Base-by-base conservation (phyloP, 2,113 vertebrate species). In the Tonatia bakeri region DNA sequence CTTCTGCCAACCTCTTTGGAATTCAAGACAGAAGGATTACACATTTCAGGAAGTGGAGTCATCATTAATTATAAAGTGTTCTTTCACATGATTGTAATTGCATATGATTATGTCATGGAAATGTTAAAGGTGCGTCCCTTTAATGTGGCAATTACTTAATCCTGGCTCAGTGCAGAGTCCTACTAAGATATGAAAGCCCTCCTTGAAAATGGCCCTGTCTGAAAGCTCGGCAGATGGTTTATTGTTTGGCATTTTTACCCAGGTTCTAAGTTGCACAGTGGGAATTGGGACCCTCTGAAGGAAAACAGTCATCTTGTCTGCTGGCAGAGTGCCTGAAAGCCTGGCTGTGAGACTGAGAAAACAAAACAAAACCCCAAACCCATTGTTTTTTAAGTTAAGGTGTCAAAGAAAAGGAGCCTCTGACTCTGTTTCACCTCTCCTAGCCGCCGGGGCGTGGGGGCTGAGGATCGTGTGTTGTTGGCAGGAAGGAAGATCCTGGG, bases 11-110 rank as follows among this genome's bases (percentile, higher is more conserved):
- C 90, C 73, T 72, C 94, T 94, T 96, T 95, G 95, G 93, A 95
- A 96, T 86, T 54, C 82, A 67, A 65, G 91, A 89, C 92, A 86
- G 67, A 82, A 94, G 96, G 95, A 95, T 95, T 88, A 93, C 67
- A 96, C 77, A 43, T 93, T 94, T 79, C 94, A 96, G 97, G 94
- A 96, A 97, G 90, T 76, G 73, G 92, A 79, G 69, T 86, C 93
- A 50, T 95, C 94, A 61, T 95, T 97, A 97, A 96, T 96, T 96
- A 94, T 77, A 80, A 97, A 96, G 75, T 40, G 82, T 94, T 90
- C 87, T 90, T 92, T 92, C 90, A 43, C 64, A 8, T 28, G 85
- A 81, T 92, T 31, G 16, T 96, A 92, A 97, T 95, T 94, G 84
- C 95, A 64, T 67, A 65, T 79, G 95, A 97, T 96, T 96, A 94